Evolutionary conservation across 2,113 vertebrate genomes (phyloP).

Genomic region (Daboia siamensis): DNA sequence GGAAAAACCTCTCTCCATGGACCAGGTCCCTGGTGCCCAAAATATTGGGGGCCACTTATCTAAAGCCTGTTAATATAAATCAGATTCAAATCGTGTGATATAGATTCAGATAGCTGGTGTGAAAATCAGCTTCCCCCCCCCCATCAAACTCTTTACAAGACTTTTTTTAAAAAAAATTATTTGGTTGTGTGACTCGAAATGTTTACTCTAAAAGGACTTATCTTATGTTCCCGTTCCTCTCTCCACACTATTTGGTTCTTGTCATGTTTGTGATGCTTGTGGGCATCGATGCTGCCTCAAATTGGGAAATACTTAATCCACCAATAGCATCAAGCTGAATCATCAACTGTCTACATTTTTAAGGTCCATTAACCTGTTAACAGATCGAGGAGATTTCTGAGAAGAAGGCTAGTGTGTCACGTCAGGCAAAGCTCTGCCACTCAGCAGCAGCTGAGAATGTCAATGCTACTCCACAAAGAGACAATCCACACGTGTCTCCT

Average conservation of each 20-base stretch:
- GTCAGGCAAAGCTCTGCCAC: not conserved
- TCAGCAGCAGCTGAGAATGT: slow-evolving; percentile 24
- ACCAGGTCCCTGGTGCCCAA: too few species aligned
- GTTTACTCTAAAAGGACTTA: not conserved
- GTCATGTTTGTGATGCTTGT: slow-evolving; percentile 1
- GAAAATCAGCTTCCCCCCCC: not conserved
- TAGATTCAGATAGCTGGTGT: not conserved
- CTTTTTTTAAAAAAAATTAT: not conserved
- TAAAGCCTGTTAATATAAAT: not conserved
- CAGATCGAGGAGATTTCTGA: not conserved
- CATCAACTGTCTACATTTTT: slow-evolving; percentile 20
- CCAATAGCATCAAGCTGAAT: not conserved
- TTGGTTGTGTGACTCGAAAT: not conserved
- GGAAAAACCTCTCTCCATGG: too few species aligned
- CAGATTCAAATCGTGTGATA: not conserved
- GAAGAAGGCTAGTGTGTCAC: not conserved
- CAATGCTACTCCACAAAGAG: slow-evolving; percentile 13
- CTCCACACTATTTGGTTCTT: not conserved
- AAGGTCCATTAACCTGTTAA: slow-evolving; percentile 8
- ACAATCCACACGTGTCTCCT: not conserved
- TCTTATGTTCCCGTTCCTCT: not conserved
- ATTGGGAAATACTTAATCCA: slow-evolving; percentile 1
- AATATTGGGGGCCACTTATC: too few species aligned
- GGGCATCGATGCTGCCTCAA: not conserved
- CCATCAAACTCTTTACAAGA: not conserved